phyloP scores from a whole-genome alignment of 92 coral and sea anemone species.

The Pocillopora grandis region DNA sequence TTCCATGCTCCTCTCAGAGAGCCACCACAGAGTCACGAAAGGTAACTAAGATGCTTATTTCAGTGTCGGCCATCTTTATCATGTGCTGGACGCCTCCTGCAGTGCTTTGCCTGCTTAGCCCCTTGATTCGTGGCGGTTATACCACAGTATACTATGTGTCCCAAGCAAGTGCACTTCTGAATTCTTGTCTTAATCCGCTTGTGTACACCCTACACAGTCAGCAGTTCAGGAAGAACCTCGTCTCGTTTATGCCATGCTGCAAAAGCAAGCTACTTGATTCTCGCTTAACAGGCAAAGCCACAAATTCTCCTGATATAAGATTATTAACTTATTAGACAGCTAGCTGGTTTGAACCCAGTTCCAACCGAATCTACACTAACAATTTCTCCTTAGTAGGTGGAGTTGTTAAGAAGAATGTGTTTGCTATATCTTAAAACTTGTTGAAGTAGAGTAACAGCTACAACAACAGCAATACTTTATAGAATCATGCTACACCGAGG shows the following conservation, averaged over 20 bases:
- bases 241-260: not conserved
- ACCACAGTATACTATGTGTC: not conserved
- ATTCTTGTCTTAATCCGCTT: conserved; percentile 34
- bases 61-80: conserved; percentile 18
- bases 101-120: conserved; percentile 10
- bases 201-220: conserved; percentile 33
- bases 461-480: no score
- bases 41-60: conserved; percentile 33
- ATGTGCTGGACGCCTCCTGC: conserved; percentile 28
- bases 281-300: no score
- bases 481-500: no score
- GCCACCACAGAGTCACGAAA: not conserved
- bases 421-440: no score
- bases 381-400: no score
- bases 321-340: no score
- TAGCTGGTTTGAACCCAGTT: no score
- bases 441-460: no score
- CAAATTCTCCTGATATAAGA: no score
- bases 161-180: conserved; percentile 11
- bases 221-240: conserved; percentile 26
- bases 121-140: conserved; percentile 27
- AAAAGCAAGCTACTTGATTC: not conserved
- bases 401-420: no score
- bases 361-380: no score
- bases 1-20: conserved; percentile 11